Base-by-base conservation (phyloP, 2,797 vertebrate genomes). In the Acanthurus leucopareius region DNA sequence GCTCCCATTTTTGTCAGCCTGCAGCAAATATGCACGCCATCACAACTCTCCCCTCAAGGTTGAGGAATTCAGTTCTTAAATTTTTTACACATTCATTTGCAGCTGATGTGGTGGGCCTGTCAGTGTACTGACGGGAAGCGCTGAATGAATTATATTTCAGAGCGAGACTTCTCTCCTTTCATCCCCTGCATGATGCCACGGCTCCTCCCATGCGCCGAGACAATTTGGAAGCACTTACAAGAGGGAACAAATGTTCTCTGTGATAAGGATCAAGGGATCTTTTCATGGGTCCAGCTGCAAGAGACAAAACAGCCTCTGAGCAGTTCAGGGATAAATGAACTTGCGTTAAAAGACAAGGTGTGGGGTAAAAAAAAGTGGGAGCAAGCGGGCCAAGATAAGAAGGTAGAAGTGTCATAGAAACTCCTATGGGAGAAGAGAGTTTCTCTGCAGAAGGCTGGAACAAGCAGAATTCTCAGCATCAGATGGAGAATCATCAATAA, bases 201-300 rank as follows among this genome's bases (percentile, higher is more conserved):
- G 72, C 82, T 71, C 60, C 74, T 77, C 80, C 64, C 68, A 14
- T 73, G 44, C 40, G 14, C 69, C 4, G 38, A 54, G 48, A 66
- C 62, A 53, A 32, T 73, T 79, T 40, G 62, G 51, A 79, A 79
- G 65, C 69, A 45, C 51, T 69, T 25, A 73, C 71, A 77, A 57
- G 51, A 68, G 67, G 79, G 79, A 87, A 90, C 77, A 87, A 88
- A 82, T 85, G 79, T 85, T 88, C 79, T 74, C 68, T 63, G 64
- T 80, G 83, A 89, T 86, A 83, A 74, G 51, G 74, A 91, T 90
- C 81, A 87, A 87, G 68, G 56, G 52, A 66, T 80, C 72, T 66
- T 75, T 84, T 82, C 59, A 75, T 45, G 61, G 58, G 78, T 79
- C 80, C 70, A 58, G 65, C 59, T 68, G 69, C 28, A 69, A 73